Evolutionary conservation across 2,888 invertebrate species (phyloP).

Genomic region (Ennomos fuscantarius): DNA sequence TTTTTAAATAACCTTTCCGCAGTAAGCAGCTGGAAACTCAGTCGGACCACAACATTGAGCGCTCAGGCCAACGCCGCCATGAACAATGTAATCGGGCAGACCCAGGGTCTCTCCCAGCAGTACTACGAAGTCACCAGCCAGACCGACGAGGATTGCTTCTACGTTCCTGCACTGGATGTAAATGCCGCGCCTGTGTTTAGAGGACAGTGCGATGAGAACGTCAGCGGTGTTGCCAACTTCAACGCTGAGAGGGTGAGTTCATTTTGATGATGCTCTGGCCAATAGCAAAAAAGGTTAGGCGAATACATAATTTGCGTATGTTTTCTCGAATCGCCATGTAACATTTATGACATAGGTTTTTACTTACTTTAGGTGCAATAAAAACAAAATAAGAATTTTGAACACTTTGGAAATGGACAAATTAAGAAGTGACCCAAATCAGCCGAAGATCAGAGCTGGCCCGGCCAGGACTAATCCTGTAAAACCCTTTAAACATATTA

Average conservation of each 20-base stretch:
- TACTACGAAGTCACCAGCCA: conserved; percentile 66
- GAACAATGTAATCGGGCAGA: conserved; percentile 48
- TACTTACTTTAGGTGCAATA: no score
- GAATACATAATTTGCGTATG: no score
- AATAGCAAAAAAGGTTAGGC: no score
- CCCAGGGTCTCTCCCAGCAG: conserved; percentile 60
- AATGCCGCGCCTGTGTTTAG: conserved; percentile 59
- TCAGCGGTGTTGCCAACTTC: conserved; percentile 57
- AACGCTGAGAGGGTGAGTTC: conserved; percentile 55
- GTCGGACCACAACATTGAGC: conserved; percentile 53
- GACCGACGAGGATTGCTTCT: conserved; percentile 68
- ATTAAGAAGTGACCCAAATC: no score
- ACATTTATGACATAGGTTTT: no score
- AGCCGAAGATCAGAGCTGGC: no score
- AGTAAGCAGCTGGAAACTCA: conserved; percentile 76
- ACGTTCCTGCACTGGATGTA: conserved; percentile 58
- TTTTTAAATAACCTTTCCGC: conserved; percentile 10
- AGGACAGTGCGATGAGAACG: conserved; percentile 59
- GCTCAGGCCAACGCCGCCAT: conserved; percentile 48
- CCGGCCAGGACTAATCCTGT: no score
- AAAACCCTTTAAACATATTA: no score
- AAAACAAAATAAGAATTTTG: no score
- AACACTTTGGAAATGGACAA: no score
- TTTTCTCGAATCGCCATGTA: no score
- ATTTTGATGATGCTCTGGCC: background rate